Percentiles rank a stretch among this genome's conserved stretches.
Conservation (phyloP, 2,888 invertebrate species). For the Palloptera scutellata region DNA sequence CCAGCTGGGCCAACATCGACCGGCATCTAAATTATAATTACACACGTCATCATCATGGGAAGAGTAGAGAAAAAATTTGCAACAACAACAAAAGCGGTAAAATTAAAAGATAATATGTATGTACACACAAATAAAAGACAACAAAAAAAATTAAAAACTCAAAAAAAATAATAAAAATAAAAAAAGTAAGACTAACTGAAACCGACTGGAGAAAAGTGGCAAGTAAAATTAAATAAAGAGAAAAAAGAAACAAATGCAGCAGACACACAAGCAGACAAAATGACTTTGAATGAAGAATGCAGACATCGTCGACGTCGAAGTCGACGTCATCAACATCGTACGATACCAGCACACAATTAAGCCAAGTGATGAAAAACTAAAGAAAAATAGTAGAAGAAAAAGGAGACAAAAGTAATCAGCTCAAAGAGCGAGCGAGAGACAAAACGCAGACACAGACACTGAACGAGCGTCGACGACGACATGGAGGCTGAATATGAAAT, state of each 20-base stretch:
- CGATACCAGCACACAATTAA: neutral
- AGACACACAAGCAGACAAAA: slow-evolving; percentile 21
- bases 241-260: neutral
- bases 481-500: too few relatives aligned
- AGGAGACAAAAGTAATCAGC: neutral
- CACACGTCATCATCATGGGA: slow-evolving; percentile 19
- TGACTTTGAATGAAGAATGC: slow-evolving; percentile 29
- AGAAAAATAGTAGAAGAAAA: neutral
- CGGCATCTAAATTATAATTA: slow-evolving; percentile 31
- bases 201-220: neutral
- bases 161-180: slow-evolving; percentile 6
- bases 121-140: neutral
- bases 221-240: slow-evolving; percentile 1
- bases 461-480: too few relatives aligned
- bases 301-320: slow-evolving; percentile 20
- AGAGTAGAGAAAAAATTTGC: neutral
- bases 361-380: neutral
- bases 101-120: too few relatives aligned
- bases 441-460: neutral
- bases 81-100: neutral
- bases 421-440: neutral
- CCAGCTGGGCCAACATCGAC: slow-evolving; percentile 25
- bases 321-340: neutral
- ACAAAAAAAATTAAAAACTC: slow-evolving; percentile 3
- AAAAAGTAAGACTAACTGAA: neutral